Percentiles rank a stretch among this genome's conserved stretches.
These are phyloP conservation scores for Patiria pectinifera DNA, from an alignment of 53 echinoderm and acorn worm genomes.

Conservation along the genomic window DNA sequence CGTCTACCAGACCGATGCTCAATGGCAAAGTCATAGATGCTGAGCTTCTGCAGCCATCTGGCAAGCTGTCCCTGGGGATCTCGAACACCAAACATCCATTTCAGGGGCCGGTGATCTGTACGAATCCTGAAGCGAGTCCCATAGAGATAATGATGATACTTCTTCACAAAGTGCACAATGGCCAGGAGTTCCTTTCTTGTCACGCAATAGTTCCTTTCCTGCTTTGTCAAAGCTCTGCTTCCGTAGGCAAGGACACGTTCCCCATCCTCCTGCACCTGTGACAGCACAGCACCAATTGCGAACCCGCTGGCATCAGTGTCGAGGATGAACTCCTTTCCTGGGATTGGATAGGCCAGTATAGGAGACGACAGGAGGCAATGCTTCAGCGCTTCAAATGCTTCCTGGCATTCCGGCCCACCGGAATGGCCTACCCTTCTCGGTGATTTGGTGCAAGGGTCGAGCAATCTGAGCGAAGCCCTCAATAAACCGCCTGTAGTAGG, in stretches of 20 bases:
- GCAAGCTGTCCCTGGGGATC: too few relatives aligned
- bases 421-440: neutral
- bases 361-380: neutral
- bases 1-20: too few relatives aligned
- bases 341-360: neutral
- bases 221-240: slow-evolving; percentile 3
- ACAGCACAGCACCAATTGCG: slow-evolving; percentile 3
- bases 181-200: slow-evolving; percentile 8
- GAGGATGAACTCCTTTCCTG: slow-evolving; percentile 16
- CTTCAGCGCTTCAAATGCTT: neutral
- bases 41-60: too few relatives aligned
- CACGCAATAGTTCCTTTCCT: slow-evolving; percentile 19
- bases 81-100: too few relatives aligned
- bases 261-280: neutral
- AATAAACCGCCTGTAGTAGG: too few relatives aligned
- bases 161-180: neutral
- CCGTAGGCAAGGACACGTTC: too few relatives aligned
- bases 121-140: too few relatives aligned
- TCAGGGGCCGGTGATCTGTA: too few relatives aligned
- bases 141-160: slow-evolving; percentile 4
- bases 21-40: too few relatives aligned
- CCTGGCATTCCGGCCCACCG: slow-evolving; percentile 23
- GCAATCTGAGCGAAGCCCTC: neutral
- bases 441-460: slow-evolving; percentile 26
- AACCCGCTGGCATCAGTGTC: slow-evolving; percentile 19